phyloP scores from a whole-genome alignment of 2,888 invertebrate genomes.

The Opisthograptis luteolata region DNA sequence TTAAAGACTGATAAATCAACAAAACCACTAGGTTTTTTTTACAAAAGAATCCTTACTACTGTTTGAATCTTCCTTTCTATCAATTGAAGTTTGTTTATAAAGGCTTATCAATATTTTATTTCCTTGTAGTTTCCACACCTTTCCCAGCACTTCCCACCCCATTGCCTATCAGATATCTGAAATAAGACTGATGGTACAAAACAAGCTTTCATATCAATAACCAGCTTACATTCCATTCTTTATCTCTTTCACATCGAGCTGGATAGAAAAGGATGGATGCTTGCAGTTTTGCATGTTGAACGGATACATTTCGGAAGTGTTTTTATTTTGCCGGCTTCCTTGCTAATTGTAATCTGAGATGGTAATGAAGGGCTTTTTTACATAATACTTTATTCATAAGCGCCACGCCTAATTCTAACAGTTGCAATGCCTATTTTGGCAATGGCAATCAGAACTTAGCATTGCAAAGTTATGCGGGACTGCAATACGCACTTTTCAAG shows the following conservation, averaged over 20 bases:
- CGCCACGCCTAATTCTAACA: no score
- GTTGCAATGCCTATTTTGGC: no score
- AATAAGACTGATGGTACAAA: conserved; percentile 31
- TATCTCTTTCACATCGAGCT: conserved; percentile 3
- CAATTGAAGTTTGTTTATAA: no score
- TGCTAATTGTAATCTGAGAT: conserved; percentile 2
- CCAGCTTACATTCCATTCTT: conserved; percentile 27
- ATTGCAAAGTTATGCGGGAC: no score
- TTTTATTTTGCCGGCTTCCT: conserved; percentile 40
- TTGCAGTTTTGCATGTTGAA: conserved; percentile 9
- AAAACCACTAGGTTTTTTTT: no score
- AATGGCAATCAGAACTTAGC: no score
- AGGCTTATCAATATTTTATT: no score
- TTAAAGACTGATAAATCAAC: no score
- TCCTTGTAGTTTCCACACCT: conserved; percentile 16
- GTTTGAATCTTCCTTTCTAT: no score
- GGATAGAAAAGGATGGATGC: conserved; percentile 4
- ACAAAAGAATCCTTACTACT: no score
- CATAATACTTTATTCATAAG: no score
- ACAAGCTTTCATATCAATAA: conserved; percentile 29
- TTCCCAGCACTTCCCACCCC: conserved; percentile 40
- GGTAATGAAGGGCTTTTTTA: conserved; percentile 38
- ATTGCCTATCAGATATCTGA: conserved; percentile 48
- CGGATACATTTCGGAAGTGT: conserved; percentile 18
- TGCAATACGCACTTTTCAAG: no score